phyloP scores from a whole-genome alignment of 1,140 invertebrate genomes.

The Caenorhabditis brenneri region DNA sequence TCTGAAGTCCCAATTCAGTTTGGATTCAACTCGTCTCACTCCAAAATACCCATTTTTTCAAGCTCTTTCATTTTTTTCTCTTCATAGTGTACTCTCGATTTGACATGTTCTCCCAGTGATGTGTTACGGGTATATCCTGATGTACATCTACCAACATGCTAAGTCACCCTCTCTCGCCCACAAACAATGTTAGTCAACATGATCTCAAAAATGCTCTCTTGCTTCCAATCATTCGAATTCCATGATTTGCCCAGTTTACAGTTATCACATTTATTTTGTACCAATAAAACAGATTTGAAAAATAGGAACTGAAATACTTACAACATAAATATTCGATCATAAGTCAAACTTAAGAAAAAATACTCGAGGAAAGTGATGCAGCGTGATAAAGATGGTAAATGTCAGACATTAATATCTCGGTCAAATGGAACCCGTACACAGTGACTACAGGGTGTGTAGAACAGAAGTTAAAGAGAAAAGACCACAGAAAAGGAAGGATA shows the following conservation, averaged over 20 bases:
- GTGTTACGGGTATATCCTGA: slow-evolving; percentile 28
- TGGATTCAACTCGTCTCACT: background rate
- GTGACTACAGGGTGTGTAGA: background rate
- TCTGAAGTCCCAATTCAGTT: background rate
- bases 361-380: slow-evolving; percentile 28
- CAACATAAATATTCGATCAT: background rate
- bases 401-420: slow-evolving; percentile 8
- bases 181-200: background rate
- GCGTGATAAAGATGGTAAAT: background rate
- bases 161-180: background rate
- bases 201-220: slow-evolving; percentile 15
- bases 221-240: background rate
- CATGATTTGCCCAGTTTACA: background rate
- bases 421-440: slow-evolving; percentile 24
- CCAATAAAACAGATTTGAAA: background rate
- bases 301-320: background rate
- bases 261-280: background rate
- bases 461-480: background rate
- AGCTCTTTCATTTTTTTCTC: background rate
- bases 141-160: slow-evolving; percentile 29
- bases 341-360: background rate
- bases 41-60: background rate
- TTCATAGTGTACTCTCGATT: slow-evolving; percentile 14
- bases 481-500: background rate
- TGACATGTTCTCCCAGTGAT: slow-evolving; percentile 41